Conservation (phyloP, 2,888 invertebrate genomes). For the Lissonota sp. region DNA sequence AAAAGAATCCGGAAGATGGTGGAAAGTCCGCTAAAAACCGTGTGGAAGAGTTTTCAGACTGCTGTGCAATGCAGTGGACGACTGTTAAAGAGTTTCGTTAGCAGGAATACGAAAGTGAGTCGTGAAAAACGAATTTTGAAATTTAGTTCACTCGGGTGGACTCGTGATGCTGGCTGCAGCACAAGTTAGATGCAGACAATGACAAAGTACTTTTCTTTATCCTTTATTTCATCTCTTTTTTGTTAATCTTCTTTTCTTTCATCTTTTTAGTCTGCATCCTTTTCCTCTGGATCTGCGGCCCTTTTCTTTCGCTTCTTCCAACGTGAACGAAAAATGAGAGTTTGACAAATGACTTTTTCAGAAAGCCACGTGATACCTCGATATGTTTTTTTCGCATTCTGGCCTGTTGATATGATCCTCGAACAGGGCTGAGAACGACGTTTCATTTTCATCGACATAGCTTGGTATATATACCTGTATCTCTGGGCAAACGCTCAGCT, state of each 20-base stretch:
- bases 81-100: not conserved
- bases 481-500: conserved; percentile 42
- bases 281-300: too few relatives aligned
- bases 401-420: conserved; percentile 18
- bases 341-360: not conserved
- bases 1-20: not conserved
- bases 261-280: not conserved
- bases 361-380: conserved; percentile 19
- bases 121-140: conserved; percentile 27
- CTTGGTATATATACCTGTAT: not conserved
- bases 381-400: conserved; percentile 35
- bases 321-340: not conserved
- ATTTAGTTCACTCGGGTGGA: conserved; percentile 19
- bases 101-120: too few relatives aligned
- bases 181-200: not conserved
- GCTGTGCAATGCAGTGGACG: not conserved
- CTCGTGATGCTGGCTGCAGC: not conserved
- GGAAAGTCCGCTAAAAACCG: conserved; percentile 17
- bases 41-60: conserved; percentile 6
- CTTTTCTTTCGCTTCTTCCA: not conserved
- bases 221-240: not conserved
- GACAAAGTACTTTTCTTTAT: not conserved
- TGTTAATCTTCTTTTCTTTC: not conserved
- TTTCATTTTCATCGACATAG: conserved; percentile 54
- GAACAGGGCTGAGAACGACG: conserved; percentile 28